phyloP scores from a whole-genome alignment of 2,113 vertebrate species.

The Amazona guildingii region DNA sequence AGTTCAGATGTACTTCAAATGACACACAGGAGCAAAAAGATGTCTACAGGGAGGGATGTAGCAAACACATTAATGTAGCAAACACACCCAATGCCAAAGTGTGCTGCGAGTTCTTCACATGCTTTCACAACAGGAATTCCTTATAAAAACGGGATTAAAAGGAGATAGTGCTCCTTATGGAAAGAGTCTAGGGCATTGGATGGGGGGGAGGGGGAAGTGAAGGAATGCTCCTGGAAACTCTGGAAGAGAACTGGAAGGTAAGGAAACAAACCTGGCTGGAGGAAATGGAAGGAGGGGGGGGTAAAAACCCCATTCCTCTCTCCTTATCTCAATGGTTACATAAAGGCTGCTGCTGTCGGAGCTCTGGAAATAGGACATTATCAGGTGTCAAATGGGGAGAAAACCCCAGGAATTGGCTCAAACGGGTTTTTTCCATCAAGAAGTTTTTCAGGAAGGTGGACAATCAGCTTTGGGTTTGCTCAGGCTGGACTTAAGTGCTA shows the following conservation, averaged over 20 bases:
- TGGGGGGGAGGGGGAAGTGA: accelerated
- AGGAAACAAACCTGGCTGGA: background rate
- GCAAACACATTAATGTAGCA: accelerated
- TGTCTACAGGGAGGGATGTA: background rate
- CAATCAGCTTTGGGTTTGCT: background rate
- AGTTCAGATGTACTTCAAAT: background rate
- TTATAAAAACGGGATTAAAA: background rate
- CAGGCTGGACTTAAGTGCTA: background rate
- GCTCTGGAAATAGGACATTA: background rate
- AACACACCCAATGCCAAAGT: background rate
- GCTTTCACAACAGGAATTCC: background rate
- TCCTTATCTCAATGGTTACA: background rate
- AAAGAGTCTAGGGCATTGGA: background rate
- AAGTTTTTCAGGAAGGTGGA: background rate
- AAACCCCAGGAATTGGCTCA: background rate
- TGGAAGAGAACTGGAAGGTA: background rate
- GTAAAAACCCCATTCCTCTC: background rate
- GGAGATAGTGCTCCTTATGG: background rate
- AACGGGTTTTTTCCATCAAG: background rate
- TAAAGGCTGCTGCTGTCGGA: background rate
- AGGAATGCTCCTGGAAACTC: background rate
- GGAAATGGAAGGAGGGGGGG: background rate
- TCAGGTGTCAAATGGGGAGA: background rate
- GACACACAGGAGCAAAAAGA: background rate
- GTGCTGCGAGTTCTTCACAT: accelerated